phyloP scores from a whole-genome alignment of 2,888 invertebrate species.

The Cordilura impudica region DNA sequence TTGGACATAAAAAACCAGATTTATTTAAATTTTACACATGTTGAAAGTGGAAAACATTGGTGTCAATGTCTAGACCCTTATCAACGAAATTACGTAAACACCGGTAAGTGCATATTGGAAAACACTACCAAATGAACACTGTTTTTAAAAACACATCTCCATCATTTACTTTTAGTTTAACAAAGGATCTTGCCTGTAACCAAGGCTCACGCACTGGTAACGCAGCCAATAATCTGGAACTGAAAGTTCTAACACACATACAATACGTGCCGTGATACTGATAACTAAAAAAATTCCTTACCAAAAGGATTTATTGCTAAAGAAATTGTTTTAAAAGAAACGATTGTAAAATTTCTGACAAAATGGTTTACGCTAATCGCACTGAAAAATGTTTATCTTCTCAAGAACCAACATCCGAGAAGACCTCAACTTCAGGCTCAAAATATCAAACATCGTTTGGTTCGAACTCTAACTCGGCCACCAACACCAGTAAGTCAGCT shows the following conservation, averaged over 20 bases:
- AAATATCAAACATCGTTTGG: slow-evolving; percentile 26
- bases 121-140: background rate
- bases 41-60: slow-evolving; percentile 66
- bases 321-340: slow-evolving; percentile 24
- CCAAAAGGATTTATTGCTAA: slow-evolving; percentile 36
- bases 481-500: slow-evolving; percentile 39
- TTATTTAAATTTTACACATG: slow-evolving; percentile 46
- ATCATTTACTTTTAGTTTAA: slow-evolving; percentile 68
- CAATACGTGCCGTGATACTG: slow-evolving; percentile 78
- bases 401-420: slow-evolving; percentile 59
- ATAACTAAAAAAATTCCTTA: too few relatives aligned
- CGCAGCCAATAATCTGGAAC: slow-evolving; percentile 76
- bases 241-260: slow-evolving; percentile 76
- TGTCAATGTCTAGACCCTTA: slow-evolving; percentile 76
- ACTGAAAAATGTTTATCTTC: slow-evolving; percentile 71
- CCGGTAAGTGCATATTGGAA: slow-evolving; percentile 63
- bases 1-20: slow-evolving; percentile 23
- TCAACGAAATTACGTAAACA: slow-evolving; percentile 69
- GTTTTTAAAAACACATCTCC: background rate
- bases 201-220: slow-evolving; percentile 78
- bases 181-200: slow-evolving; percentile 73
- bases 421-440: slow-evolving; percentile 15
- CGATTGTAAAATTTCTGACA: slow-evolving; percentile 28
- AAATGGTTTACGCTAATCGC: slow-evolving; percentile 76
- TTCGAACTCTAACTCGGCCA: slow-evolving; percentile 25